Evolutionary conservation across 1,140 invertebrate species (phyloP).

Genomic region (Drosophila miranda): DNA sequence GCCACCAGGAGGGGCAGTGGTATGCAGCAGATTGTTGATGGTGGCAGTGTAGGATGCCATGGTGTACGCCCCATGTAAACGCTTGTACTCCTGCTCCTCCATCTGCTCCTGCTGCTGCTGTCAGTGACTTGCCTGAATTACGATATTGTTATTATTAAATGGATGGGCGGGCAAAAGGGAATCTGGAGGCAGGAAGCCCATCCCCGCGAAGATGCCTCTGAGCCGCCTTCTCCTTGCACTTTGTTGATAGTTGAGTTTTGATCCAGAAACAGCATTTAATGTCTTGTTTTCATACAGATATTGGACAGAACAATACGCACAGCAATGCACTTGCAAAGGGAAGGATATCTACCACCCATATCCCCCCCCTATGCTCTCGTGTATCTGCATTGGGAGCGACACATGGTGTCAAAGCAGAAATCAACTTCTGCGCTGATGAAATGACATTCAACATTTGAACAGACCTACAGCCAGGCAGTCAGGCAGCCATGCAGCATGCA

Average conservation of each 20-base stretch:
- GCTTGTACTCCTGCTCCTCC: slow-evolving; percentile 39
- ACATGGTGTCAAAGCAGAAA: slow-evolving; percentile 67
- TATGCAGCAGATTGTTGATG: slow-evolving; percentile 4
- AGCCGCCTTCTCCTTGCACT: slow-evolving; percentile 3
- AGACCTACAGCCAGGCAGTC: too few species aligned
- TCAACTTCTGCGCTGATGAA: slow-evolving; percentile 66
- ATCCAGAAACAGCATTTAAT: slow-evolving; percentile 74
- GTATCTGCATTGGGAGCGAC: slow-evolving; percentile 31
- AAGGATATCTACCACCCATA: neutral
- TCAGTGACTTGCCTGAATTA: slow-evolving; percentile 78
- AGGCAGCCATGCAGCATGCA: slow-evolving; percentile 17
- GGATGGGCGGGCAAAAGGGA: slow-evolving; percentile 60
- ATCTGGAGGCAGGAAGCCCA: slow-evolving; percentile 7
- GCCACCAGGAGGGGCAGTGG: too few species aligned
- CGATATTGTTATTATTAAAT: slow-evolving; percentile 81
- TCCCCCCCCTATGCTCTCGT: slow-evolving; percentile 5
- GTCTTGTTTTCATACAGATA: slow-evolving; percentile 61
- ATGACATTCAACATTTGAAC: slow-evolving; percentile 56
- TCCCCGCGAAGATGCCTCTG: slow-evolving; percentile 34
- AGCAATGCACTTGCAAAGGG: slow-evolving; percentile 10
- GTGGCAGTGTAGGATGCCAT: slow-evolving; percentile 11
- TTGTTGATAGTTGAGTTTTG: slow-evolving; percentile 66
- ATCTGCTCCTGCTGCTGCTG: slow-evolving; percentile 32
- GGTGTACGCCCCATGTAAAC: slow-evolving; percentile 57
- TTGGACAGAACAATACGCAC: slow-evolving; percentile 24